Percentiles rank a stretch among this genome's conserved stretches.
phyloP scores from a whole-genome alignment of 2,888 invertebrate genomes.

The Conistra vaccinii region DNA sequence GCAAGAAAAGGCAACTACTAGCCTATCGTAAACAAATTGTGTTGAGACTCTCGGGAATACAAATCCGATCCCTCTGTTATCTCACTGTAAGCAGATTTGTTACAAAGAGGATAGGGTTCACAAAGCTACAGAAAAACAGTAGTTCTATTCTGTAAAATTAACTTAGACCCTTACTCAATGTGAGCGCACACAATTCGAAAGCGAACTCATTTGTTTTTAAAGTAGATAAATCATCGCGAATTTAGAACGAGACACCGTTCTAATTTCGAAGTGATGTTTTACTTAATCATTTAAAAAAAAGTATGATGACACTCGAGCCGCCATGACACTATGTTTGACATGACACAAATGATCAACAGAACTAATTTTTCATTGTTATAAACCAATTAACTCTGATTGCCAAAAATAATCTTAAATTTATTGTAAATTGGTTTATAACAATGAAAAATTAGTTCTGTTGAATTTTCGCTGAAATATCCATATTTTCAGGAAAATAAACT shows the following conservation, averaged over 20 bases:
- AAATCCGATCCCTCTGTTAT: slow-evolving; percentile 37
- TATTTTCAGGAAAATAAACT: background rate
- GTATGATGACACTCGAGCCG: background rate
- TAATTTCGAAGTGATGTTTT: background rate
- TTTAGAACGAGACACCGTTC: background rate
- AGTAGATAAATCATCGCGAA: background rate
- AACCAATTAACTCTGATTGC: too few species aligned
- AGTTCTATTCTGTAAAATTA: background rate
- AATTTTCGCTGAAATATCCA: background rate
- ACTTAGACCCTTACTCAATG: background rate
- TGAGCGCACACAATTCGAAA: background rate
- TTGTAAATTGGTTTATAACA: background rate
- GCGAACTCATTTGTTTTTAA: background rate
- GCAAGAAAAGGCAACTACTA: background rate
- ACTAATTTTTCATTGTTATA: too few species aligned
- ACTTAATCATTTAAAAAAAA: background rate
- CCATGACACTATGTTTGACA: background rate
- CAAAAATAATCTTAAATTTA: too few species aligned
- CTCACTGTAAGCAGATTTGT: slow-evolving; percentile 36
- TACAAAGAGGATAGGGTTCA: background rate
- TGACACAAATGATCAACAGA: too few species aligned
- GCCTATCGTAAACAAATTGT: slow-evolving; percentile 39
- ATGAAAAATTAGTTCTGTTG: background rate
- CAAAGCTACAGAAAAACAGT: background rate
- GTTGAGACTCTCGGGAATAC: slow-evolving; percentile 6